These are phyloP conservation scores for Mormoops blainvillei DNA, from an alignment of 2,113 vertebrate species.

Conservation along the genomic window DNA sequence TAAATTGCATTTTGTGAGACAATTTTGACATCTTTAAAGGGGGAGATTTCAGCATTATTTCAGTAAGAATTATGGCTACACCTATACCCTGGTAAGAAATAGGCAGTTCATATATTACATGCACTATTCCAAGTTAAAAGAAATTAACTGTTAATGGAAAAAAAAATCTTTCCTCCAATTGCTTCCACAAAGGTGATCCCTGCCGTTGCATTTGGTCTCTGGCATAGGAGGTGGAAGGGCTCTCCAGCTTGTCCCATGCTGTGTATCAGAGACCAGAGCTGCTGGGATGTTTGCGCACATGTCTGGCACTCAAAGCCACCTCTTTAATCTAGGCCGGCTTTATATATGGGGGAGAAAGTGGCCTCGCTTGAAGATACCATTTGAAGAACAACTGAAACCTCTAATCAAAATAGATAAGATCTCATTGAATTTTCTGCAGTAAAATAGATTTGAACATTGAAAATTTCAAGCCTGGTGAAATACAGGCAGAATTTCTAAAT, in stretches of 20 bases:
- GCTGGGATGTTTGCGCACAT: fast-evolving
- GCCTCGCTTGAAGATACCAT: too few species aligned
- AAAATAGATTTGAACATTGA: neutral
- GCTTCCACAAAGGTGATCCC: neutral
- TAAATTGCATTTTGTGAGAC: neutral
- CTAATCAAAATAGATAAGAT: neutral
- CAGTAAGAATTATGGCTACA: neutral
- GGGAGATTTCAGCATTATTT: neutral
- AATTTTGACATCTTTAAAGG: neutral
- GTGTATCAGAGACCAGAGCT: neutral
- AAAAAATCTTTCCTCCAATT: neutral
- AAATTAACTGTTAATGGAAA: neutral
- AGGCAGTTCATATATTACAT: neutral
- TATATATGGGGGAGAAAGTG: neutral
- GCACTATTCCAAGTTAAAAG: neutral
- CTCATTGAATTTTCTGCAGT: neutral
- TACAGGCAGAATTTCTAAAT: neutral
- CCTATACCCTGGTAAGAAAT: neutral
- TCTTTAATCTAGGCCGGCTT: neutral
- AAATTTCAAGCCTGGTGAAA: neutral
- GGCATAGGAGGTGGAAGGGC: neutral
- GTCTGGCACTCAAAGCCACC: too few species aligned
- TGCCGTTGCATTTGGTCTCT: neutral
- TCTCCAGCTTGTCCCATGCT: neutral
- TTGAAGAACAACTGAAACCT: neutral